Conservation (phyloP, 2,797 vertebrate species). For the Sebastes jordani region DNA sequence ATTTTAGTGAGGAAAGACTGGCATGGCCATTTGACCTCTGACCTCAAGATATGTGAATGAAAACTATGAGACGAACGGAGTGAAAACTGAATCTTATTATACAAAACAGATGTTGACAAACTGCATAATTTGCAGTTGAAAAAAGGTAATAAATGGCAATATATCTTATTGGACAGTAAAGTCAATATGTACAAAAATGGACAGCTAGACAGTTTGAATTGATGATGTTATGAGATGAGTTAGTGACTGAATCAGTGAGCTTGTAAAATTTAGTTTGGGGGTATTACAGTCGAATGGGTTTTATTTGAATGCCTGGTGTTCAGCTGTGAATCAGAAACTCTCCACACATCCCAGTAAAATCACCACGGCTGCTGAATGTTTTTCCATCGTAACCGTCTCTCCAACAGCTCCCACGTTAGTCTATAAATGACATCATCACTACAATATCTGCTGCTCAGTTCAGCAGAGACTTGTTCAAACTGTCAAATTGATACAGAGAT, state of each 20-base stretch:
- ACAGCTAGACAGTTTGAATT: neutral
- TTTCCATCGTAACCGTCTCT: neutral
- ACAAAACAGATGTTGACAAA: too few species aligned
- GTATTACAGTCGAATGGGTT: neutral
- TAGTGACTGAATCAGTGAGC: neutral
- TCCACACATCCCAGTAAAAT: conserved; percentile 16
- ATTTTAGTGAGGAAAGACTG: too few species aligned
- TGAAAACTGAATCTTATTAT: too few species aligned
- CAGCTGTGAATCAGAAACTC: conserved; percentile 1
- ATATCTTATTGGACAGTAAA: neutral
- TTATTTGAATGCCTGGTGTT: conserved; percentile 16
- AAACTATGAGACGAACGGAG: too few species aligned
- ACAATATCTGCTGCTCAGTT: neutral
- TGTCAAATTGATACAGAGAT: neutral
- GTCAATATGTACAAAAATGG: neutral
- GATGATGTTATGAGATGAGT: neutral
- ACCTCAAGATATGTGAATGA: too few species aligned
- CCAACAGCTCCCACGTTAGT: neutral
- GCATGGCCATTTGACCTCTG: too few species aligned
- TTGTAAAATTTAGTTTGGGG: neutral
- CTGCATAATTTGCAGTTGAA: too few species aligned
- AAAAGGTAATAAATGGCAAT: too few species aligned
- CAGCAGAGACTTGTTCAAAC: neutral
- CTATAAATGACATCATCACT: neutral
- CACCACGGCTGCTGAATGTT: neutral